phyloP scores from a whole-genome alignment of 2,888 invertebrate species.

The Phaedon cochleariae region DNA sequence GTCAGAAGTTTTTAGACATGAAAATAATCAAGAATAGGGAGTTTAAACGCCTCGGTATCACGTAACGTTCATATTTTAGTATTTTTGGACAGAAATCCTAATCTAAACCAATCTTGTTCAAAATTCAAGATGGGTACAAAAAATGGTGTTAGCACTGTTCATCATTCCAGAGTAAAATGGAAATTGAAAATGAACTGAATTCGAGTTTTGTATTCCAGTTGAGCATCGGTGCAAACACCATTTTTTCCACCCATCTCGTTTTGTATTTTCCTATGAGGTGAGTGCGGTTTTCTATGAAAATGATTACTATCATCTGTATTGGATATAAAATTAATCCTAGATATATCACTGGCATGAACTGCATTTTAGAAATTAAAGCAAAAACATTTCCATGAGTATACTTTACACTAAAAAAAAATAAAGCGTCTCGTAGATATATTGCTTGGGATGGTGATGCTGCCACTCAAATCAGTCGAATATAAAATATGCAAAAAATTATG shows the following conservation, averaged over 20 bases:
- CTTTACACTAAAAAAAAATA: conserved; percentile 34
- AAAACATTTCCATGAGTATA: conserved; percentile 32
- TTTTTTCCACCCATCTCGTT: background rate
- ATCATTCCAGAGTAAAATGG: too few species aligned
- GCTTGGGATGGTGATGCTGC: conserved; percentile 36
- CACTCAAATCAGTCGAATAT: conserved; percentile 30
- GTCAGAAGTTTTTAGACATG: too few species aligned
- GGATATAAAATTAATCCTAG: conserved; percentile 40
- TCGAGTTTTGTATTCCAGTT: too few species aligned
- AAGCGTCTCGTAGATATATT: conserved; percentile 40
- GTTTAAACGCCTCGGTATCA: background rate
- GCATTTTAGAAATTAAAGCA: conserved; percentile 27
- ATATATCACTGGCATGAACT: conserved; percentile 41
- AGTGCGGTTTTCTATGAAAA: conserved; percentile 50
- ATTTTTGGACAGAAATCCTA: conserved; percentile 10
- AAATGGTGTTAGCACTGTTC: background rate
- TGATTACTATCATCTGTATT: conserved; percentile 32
- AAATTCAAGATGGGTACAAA: background rate
- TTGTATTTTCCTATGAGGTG: conserved; percentile 49
- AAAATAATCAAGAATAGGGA: too few species aligned
- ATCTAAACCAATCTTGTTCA: conserved; percentile 1
- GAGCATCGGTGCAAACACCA: background rate
- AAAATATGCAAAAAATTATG: too few species aligned
- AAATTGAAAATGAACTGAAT: too few species aligned
- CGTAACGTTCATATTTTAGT: background rate